A percentile compares a stretch with the other conserved stretches of the same genome.
Evolutionary conservation across 2,888 invertebrate species (phyloP).

Genomic region (Athalia cordata): DNA sequence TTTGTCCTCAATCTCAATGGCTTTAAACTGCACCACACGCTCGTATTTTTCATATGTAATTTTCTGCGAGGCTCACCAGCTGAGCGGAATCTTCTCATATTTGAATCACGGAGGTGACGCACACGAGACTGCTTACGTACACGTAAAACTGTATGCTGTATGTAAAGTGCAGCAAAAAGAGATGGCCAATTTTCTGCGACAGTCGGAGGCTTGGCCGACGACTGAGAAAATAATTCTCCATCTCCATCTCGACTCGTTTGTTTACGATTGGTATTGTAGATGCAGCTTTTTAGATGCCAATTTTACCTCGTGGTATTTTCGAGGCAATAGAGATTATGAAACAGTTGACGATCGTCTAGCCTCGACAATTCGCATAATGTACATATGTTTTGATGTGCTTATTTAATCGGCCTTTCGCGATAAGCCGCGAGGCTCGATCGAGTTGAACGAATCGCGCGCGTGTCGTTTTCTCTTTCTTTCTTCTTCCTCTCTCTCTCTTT

Average conservation of each 20-base stretch:
- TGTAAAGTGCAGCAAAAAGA: not conserved
- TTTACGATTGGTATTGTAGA: not conserved
- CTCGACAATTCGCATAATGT: too few species aligned
- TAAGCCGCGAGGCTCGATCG: not conserved
- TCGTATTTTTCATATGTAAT: too few species aligned
- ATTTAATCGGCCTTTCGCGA: not conserved
- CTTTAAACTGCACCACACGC: too few species aligned
- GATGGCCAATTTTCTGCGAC: conserved; percentile 4
- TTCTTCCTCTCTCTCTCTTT: conserved; percentile 9
- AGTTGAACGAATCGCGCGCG: not conserved
- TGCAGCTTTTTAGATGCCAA: too few species aligned
- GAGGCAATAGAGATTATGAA: too few species aligned
- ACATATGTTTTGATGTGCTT: too few species aligned
- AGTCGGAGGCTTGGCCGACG: conserved; percentile 25
- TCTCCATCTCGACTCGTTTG: not conserved
- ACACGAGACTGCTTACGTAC: not conserved
- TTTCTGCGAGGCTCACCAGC: not conserved
- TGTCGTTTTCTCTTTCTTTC: not conserved
- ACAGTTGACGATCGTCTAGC: too few species aligned
- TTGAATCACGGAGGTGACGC: conserved; percentile 7
- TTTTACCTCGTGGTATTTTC: too few species aligned
- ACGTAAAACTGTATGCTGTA: not conserved
- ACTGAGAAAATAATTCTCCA: not conserved
- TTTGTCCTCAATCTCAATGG: too few species aligned
- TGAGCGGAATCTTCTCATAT: not conserved